Evolutionary conservation across 2,113 vertebrate genomes (phyloP).

Genomic region (Turdus rufiventris): DNA sequence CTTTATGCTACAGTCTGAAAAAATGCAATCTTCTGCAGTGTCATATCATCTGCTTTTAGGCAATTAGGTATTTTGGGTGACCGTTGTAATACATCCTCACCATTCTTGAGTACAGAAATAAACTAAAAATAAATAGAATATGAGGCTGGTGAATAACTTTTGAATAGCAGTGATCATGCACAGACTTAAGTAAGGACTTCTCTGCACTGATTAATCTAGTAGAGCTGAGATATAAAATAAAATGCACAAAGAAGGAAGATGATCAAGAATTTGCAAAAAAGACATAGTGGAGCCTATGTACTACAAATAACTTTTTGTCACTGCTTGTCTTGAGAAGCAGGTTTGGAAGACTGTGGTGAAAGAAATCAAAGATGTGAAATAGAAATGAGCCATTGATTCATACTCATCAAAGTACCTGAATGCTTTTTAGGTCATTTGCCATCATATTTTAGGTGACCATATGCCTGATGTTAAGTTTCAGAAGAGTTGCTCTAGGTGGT

Average conservation of each 20-base stretch:
- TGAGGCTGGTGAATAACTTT: background rate
- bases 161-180: background rate
- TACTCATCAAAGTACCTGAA: background rate
- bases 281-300: rapidly evolving
- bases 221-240: background rate
- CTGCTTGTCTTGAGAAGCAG: background rate
- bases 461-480: background rate
- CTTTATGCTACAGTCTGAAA: background rate
- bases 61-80: background rate
- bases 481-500: background rate
- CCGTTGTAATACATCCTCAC: rapidly evolving
- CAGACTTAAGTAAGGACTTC: background rate
- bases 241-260: background rate
- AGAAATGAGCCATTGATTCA: background rate
- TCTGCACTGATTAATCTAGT: background rate
- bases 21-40: background rate
- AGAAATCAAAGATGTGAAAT: background rate
- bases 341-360: background rate
- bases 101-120: background rate
- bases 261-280: background rate
- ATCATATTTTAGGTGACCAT: background rate
- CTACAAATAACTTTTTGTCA: background rate
- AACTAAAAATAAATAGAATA: background rate
- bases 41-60: background rate
- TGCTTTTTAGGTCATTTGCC: background rate